These are phyloP conservation scores for Ateles fusciceps DNA, from an alignment of 2,797 vertebrate species.

Conservation along the genomic window DNA sequence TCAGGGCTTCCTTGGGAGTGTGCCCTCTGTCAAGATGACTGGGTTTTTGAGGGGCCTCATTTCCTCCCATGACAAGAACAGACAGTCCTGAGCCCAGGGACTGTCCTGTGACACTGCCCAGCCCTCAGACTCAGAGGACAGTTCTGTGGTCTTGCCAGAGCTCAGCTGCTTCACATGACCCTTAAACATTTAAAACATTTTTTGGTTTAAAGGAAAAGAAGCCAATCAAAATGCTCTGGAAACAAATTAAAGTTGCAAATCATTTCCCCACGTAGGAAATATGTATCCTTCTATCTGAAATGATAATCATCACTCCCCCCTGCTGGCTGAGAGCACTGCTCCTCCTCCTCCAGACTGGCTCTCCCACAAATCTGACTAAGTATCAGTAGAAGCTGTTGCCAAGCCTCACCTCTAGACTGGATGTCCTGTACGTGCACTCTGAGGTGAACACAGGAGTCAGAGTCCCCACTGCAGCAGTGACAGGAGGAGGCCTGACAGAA, in stretches of 20 bases:
- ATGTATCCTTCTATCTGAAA: background rate
- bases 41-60: background rate
- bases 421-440: background rate
- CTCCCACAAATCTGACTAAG: background rate
- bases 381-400: background rate
- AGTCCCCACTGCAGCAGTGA: accelerated
- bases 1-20: background rate
- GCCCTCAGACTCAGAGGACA: background rate
- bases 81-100: background rate
- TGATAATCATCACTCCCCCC: background rate
- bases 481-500: background rate
- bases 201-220: background rate
- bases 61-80: background rate
- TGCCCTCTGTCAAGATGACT: background rate
- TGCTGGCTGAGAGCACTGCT: background rate
- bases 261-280: background rate
- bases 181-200: background rate
- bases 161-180: background rate
- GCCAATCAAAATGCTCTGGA: background rate
- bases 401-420: background rate
- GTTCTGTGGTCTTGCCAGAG: background rate
- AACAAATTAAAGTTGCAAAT: background rate
- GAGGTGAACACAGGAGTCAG: background rate
- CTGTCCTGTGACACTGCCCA: accelerated
- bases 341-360: background rate